Evolutionary conservation across 2,888 invertebrate species (phyloP).

Genomic region (Phengaris alcon): DNA sequence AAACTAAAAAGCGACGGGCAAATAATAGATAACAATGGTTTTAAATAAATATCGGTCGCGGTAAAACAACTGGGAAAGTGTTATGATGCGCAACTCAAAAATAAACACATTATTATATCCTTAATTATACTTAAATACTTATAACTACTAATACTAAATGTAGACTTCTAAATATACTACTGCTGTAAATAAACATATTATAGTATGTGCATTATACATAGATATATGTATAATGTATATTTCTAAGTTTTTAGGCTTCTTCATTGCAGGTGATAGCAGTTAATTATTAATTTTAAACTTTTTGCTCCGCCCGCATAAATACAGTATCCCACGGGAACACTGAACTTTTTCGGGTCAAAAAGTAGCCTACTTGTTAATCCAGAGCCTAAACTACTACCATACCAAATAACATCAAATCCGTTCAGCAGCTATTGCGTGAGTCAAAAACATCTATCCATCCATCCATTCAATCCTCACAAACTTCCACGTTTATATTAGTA

Average conservation of each 20-base stretch:
- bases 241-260: background rate
- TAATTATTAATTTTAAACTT: background rate
- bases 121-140: slow-evolving; percentile 22
- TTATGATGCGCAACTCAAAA: slow-evolving; percentile 71
- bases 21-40: slow-evolving; percentile 42
- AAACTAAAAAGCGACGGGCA: slow-evolving; percentile 60
- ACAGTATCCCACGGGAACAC: background rate
- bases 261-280: background rate
- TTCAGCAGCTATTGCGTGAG: too few species aligned
- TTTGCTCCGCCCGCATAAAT: background rate
- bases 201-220: background rate
- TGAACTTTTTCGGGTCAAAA: too few species aligned
- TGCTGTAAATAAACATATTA: slow-evolving; percentile 13
- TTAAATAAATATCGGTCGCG: slow-evolving; percentile 43
- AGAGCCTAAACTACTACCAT: too few species aligned
- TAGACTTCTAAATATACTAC: slow-evolving; percentile 9
- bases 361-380: too few species aligned
- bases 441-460: too few species aligned
- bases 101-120: slow-evolving; percentile 43
- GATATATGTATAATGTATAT: background rate
- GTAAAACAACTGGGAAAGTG: slow-evolving; percentile 52
- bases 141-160: slow-evolving; percentile 27
- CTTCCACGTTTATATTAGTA: too few species aligned
- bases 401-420: too few species aligned
- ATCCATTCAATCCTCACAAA: too few species aligned